Conservation (phyloP, 2,797 vertebrate genomes). For the Channa striata region DNA sequence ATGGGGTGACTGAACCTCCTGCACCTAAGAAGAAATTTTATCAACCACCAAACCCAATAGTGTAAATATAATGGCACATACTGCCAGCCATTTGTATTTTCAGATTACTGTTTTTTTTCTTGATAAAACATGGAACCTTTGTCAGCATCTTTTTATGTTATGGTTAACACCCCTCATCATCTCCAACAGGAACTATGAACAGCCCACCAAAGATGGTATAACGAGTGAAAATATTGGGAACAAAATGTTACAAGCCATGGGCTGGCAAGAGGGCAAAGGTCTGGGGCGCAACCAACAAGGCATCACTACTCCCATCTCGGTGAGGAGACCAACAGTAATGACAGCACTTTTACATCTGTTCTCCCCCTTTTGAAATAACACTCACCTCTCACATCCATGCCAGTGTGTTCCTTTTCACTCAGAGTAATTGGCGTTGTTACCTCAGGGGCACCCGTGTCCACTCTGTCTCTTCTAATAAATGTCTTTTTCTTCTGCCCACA, state of each 20-base stretch:
- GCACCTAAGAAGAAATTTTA: slow-evolving; percentile 91
- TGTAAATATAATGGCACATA: slow-evolving; percentile 81
- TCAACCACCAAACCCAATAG: slow-evolving; percentile 83
- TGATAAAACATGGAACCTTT: background rate
- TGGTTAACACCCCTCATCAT: background rate
- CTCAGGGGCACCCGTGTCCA: slow-evolving; percentile 44
- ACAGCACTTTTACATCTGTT: background rate
- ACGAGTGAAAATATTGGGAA: slow-evolving; percentile 94
- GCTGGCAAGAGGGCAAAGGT: slow-evolving; percentile 93
- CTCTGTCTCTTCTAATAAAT: slow-evolving; percentile 52
- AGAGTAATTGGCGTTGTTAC: slow-evolving; percentile 65
- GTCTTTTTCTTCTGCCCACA: slow-evolving; percentile 64
- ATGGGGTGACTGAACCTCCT: slow-evolving; percentile 91
- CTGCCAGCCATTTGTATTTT: background rate
- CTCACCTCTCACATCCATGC: background rate
- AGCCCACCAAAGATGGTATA: slow-evolving; percentile 93
- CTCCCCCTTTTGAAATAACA: background rate
- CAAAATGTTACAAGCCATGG: slow-evolving; percentile 96
- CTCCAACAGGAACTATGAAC: slow-evolving; percentile 89
- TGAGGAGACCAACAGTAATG: slow-evolving; percentile 49
- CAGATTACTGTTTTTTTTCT: background rate
- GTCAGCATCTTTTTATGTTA: background rate
- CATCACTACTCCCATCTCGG: slow-evolving; percentile 92
- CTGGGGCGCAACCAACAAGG: slow-evolving; percentile 93
- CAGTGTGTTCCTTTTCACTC: slow-evolving; percentile 18